phyloP scores from a whole-genome alignment of 23 tunicate species.

The Halocynthia aurantium region DNA sequence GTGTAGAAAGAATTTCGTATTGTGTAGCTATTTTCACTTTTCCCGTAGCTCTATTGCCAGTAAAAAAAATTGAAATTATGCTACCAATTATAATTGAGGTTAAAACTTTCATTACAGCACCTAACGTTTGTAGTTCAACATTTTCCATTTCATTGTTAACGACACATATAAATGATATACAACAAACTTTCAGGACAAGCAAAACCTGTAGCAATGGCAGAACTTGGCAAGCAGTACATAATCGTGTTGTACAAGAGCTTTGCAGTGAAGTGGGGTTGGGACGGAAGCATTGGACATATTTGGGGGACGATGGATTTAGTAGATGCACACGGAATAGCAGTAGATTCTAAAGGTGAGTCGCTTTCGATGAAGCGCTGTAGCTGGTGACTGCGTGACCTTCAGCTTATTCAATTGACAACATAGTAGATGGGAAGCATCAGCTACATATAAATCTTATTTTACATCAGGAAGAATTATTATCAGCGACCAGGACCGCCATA shows the following conservation, averaged over 20 bases:
- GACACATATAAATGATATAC: no score
- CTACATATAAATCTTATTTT: conserved; percentile 1
- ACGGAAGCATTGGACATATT: conserved; percentile 22
- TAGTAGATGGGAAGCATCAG: neutral
- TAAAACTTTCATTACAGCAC: no score
- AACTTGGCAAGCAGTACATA: conserved; percentile 9
- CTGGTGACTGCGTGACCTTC: neutral
- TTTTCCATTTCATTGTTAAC: no score
- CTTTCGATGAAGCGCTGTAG: neutral
- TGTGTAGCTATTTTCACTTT: no score
- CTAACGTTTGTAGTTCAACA: no score
- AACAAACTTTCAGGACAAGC: conserved; percentile 20
- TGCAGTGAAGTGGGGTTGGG: conserved; percentile 32
- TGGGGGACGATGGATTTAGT: conserved; percentile 42
- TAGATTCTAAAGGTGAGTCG: conserved; percentile 38
- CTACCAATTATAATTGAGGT: no score
- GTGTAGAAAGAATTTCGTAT: no score
- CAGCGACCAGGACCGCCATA: conserved; percentile 59
- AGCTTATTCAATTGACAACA: neutral
- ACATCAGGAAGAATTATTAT: conserved; percentile 43
- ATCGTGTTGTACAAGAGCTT: conserved; percentile 34
- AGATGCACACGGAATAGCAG: conserved; percentile 42
- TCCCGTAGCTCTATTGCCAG: no score
- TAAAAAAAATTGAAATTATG: no score
- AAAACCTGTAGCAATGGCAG: conserved; percentile 40